A percentile compares a stretch with the other conserved stretches of the same genome.
These are phyloP conservation scores for Cheilosia soror DNA, from an alignment of 2,888 invertebrate species.

Conservation along the genomic window DNA sequence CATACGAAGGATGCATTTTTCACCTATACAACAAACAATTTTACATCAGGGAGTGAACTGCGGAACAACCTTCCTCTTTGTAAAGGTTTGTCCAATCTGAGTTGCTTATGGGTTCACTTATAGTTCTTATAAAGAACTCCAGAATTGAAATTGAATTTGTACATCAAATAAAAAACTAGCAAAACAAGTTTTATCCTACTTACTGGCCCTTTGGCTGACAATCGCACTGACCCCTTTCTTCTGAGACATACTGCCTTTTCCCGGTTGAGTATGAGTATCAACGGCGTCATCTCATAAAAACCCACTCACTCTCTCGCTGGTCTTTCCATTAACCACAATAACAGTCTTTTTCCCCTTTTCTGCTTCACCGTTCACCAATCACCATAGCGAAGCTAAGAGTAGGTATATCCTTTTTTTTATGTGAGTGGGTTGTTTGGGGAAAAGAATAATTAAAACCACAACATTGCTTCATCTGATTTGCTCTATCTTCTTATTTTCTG, in stretches of 20 bases:
- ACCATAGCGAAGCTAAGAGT: conserved; percentile 48
- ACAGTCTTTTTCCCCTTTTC: conserved; percentile 41
- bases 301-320: conserved; percentile 28
- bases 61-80: too few species aligned
- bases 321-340: conserved; percentile 67
- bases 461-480: conserved; percentile 59
- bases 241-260: conserved; percentile 16
- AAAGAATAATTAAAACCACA: conserved; percentile 74
- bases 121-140: too few species aligned
- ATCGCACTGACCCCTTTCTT: conserved; percentile 26
- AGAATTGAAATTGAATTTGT: too few species aligned
- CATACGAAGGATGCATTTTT: too few species aligned
- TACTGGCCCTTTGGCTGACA: too few species aligned
- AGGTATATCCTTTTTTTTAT: conserved; percentile 28
- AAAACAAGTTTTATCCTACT: too few species aligned
- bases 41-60: too few species aligned
- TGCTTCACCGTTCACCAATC: conserved; percentile 1
- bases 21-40: too few species aligned
- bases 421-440: conserved; percentile 62
- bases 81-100: too few species aligned
- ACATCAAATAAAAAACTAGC: too few species aligned
- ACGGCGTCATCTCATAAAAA: conserved; percentile 46
- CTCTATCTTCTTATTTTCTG: conserved; percentile 30
- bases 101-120: too few species aligned
- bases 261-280: conserved; percentile 2